Conservation (phyloP, 2,113 vertebrate species). For the Channa argus region DNA sequence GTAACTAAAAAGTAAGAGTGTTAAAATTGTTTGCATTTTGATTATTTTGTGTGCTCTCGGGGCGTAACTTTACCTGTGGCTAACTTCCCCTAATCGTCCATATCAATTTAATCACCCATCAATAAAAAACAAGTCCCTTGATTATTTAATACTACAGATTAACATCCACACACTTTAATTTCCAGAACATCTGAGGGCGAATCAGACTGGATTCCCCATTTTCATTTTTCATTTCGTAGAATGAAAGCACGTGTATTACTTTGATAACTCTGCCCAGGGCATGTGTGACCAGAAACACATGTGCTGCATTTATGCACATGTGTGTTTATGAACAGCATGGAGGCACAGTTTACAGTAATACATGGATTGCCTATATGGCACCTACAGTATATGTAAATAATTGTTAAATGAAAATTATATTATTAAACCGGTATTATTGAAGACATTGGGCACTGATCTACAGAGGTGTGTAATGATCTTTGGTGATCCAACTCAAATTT, state of each 20-base stretch:
- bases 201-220: conserved; percentile 15
- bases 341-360: conserved; percentile 27
- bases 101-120: conserved; percentile 25
- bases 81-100: neutral
- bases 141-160: neutral
- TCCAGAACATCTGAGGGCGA: conserved; percentile 49
- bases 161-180: conserved; percentile 39
- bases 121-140: no score
- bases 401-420: no score
- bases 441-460: neutral
- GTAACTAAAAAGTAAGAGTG: neutral
- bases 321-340: neutral
- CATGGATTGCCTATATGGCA: neutral
- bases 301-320: conserved; percentile 9
- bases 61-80: neutral
- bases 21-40: neutral
- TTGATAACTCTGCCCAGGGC: conserved; percentile 28
- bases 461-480: neutral
- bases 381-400: neutral
- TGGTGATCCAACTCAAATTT: neutral
- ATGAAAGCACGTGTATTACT: conserved; percentile 57
- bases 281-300: conserved; percentile 47
- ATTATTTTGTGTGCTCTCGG: conserved; percentile 3
- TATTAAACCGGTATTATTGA: neutral
- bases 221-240: conserved; percentile 42